These are phyloP conservation scores for Trissolcus japonicus DNA, from an alignment of 2,888 invertebrate genomes.

Conservation along the genomic window DNA sequence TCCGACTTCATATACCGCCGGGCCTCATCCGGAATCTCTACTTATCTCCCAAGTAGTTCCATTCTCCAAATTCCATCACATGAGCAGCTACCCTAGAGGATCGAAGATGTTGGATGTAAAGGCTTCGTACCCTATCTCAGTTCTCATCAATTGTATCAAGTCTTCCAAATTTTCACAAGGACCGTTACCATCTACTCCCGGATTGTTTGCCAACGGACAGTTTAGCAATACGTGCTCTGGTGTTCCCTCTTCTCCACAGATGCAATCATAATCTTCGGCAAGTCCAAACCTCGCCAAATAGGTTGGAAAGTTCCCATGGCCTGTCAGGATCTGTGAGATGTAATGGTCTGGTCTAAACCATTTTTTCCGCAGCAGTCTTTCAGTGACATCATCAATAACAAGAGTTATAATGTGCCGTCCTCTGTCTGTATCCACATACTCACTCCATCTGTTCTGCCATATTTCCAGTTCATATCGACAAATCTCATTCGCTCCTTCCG, in stretches of 20 bases:
- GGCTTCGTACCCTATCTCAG: no score
- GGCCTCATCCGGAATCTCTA: no score
- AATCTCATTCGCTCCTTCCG: background rate
- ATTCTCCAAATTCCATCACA: no score
- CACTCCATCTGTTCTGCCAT: constrained; percentile 24
- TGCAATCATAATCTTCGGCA: constrained; percentile 2
- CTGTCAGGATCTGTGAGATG: constrained; percentile 33
- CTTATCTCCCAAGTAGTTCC: no score
- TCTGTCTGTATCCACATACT: constrained; percentile 10
- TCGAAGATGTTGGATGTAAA: no score
- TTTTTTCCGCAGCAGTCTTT: background rate
- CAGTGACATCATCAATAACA: constrained; percentile 5
- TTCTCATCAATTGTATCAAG: no score
- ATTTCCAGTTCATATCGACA: background rate
- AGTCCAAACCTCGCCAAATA: background rate
- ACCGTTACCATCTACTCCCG: no score
- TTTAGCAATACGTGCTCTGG: constrained; percentile 12
- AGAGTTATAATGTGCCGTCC: constrained; percentile 22
- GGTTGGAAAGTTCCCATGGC: constrained; percentile 39
- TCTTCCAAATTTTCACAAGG: no score
- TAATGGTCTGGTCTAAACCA: constrained; percentile 7
- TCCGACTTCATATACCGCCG: no score
- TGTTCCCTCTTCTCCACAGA: constrained; percentile 19
- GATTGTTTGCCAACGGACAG: no score
- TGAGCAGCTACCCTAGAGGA: no score